A percentile compares a stretch with the other conserved stretches of the same genome.
Evolutionary conservation across 1,140 invertebrate genomes (phyloP).

Genomic region (Bombus pyrosoma): DNA sequence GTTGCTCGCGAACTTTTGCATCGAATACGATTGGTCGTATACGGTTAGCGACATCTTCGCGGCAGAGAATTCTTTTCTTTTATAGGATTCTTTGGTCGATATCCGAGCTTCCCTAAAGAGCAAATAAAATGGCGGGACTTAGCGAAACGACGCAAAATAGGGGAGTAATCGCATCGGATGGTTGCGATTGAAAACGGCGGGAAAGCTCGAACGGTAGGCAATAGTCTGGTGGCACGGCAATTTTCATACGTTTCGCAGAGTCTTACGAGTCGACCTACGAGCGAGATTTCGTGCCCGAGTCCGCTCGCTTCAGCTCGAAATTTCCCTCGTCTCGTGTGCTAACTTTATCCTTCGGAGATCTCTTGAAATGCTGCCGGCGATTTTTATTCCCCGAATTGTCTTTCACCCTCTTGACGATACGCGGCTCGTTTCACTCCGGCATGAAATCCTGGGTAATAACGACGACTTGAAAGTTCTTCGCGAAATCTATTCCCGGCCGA

Average conservation of each 20-base stretch:
- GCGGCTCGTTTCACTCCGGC: neutral
- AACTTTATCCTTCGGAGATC: slow-evolving; percentile 27
- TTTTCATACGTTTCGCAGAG: slow-evolving; percentile 29
- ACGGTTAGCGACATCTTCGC: neutral
- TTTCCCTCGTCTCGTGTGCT: neutral
- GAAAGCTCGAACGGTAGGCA: neutral
- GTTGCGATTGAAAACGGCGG: slow-evolving; percentile 33
- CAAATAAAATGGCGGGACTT: neutral
- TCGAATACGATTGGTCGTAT: neutral
- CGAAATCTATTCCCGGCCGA: neutral
- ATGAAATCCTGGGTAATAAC: neutral
- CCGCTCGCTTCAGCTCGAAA: neutral
- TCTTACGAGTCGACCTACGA: neutral
- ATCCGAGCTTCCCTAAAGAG: neutral
- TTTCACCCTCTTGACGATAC: slow-evolving; percentile 32
- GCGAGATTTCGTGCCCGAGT: neutral
- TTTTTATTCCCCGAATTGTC: slow-evolving; percentile 35
- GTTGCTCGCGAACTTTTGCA: neutral
- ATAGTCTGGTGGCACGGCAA: neutral
- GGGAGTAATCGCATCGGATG: slow-evolving; percentile 18
- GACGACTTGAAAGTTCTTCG: neutral
- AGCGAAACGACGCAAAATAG: slow-evolving; percentile 10
- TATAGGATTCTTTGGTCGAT: neutral
- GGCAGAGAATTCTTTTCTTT: neutral
- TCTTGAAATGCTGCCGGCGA: slow-evolving; percentile 12